Evolutionary conservation across 2,113 vertebrate genomes (phyloP).

Genomic region (Dipodomys spectabilis): DNA sequence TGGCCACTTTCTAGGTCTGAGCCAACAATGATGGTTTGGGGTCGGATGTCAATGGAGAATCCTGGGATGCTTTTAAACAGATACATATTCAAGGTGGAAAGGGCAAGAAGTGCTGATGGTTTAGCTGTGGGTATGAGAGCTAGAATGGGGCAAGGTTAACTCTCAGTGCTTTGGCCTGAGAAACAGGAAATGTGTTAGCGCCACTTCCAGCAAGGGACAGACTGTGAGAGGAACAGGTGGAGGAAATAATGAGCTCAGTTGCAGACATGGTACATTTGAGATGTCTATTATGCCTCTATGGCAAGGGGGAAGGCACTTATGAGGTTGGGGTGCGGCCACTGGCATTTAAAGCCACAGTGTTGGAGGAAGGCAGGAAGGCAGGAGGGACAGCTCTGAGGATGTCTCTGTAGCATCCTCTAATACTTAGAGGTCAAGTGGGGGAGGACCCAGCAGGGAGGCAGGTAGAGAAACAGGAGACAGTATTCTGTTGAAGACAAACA

Average conservation of each 20-base stretch:
- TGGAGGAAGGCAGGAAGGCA: neutral
- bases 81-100: neutral
- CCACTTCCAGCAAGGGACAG: neutral
- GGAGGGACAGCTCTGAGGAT: neutral
- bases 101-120: neutral
- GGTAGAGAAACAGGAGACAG: neutral
- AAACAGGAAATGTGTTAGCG: accelerated
- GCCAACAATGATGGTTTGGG: neutral
- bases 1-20: neutral
- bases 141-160: neutral
- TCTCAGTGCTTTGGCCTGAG: neutral
- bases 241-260: neutral
- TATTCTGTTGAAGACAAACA: neutral
- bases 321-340: neutral
- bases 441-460: neutral
- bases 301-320: neutral
- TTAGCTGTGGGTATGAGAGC: neutral
- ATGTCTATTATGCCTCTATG: conserved; percentile 5
- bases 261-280: neutral
- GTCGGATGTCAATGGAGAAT: neutral
- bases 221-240: neutral
- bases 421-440: neutral
- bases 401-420: neutral
- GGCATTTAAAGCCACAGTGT: neutral
- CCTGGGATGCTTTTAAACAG: neutral